phyloP scores from a whole-genome alignment of 2,888 invertebrate genomes.

The Steromphala cineraria region DNA sequence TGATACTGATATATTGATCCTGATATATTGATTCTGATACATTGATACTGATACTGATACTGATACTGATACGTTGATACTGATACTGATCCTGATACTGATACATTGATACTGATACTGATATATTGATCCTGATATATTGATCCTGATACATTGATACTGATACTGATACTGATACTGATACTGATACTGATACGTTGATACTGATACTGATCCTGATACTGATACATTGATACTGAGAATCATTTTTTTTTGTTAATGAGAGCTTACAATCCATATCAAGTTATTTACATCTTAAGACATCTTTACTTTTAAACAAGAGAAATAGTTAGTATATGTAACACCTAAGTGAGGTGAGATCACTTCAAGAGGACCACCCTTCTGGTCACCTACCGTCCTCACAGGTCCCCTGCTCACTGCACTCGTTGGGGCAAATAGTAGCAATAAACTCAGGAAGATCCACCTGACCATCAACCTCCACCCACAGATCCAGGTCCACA shows the following conservation, averaged over 20 bases:
- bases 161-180: too few relatives aligned
- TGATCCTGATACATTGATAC: too few relatives aligned
- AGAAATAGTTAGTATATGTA: background rate
- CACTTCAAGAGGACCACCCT: background rate
- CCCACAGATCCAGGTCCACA: conserved; percentile 36
- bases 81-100: too few relatives aligned
- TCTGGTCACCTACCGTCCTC: conserved; percentile 25
- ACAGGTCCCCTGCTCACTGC: conserved; percentile 37
- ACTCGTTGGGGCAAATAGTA: conserved; percentile 41
- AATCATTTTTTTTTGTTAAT: too few relatives aligned
- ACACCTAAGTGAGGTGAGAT: background rate
- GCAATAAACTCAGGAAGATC: conserved; percentile 20
- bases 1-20: too few relatives aligned
- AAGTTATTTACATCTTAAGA: background rate
- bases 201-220: too few relatives aligned
- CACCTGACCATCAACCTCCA: background rate
- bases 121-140: too few relatives aligned
- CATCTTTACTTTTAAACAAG: background rate
- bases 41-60: too few relatives aligned
- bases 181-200: too few relatives aligned
- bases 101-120: too few relatives aligned
- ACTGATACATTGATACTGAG: background rate
- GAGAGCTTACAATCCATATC: background rate
- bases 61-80: too few relatives aligned
- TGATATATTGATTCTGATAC: too few relatives aligned